Evolutionary conservation across 1,140 invertebrate genomes (phyloP).

Genomic region (Maniola jurtina): DNA sequence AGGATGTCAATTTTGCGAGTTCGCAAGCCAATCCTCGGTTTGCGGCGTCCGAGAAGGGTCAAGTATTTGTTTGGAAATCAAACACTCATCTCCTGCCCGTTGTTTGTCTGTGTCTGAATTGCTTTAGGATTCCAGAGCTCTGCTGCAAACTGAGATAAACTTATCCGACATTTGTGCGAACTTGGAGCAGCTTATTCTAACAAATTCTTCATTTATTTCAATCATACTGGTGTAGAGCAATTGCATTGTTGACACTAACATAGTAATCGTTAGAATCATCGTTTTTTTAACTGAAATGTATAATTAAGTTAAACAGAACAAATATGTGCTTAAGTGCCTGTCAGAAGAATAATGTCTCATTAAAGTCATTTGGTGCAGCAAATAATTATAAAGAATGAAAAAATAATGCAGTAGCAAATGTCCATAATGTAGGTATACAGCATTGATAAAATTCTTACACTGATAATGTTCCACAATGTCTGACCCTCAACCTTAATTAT

Average conservation of each 20-base stretch:
- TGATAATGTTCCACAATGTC: too few relatives aligned
- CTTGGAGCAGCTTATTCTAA: conserved; percentile 2
- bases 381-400: too few relatives aligned
- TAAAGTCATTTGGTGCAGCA: too few relatives aligned
- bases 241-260: not conserved
- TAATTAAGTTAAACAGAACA: too few relatives aligned
- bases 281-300: not conserved
- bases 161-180: conserved; percentile 19
- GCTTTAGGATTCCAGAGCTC: conserved; percentile 30
- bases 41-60: conserved; percentile 38
- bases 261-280: not conserved
- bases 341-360: too few relatives aligned
- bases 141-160: conserved; percentile 27
- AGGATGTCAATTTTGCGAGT: conserved; percentile 29
- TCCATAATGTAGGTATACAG: too few relatives aligned
- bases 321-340: too few relatives aligned
- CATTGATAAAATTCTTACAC: too few relatives aligned
- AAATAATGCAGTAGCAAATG: too few relatives aligned
- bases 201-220: conserved; percentile 5
- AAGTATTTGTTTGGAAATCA: conserved; percentile 37
- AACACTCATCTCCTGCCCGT: conserved; percentile 30
- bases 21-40: conserved; percentile 31
- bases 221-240: not conserved
- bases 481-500: too few relatives aligned
- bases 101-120: conserved; percentile 28